These are phyloP conservation scores for Chondrosia reniformis DNA, from an alignment of 37 sponge, comb jelly and placozoan species.

Conservation along the genomic window DNA sequence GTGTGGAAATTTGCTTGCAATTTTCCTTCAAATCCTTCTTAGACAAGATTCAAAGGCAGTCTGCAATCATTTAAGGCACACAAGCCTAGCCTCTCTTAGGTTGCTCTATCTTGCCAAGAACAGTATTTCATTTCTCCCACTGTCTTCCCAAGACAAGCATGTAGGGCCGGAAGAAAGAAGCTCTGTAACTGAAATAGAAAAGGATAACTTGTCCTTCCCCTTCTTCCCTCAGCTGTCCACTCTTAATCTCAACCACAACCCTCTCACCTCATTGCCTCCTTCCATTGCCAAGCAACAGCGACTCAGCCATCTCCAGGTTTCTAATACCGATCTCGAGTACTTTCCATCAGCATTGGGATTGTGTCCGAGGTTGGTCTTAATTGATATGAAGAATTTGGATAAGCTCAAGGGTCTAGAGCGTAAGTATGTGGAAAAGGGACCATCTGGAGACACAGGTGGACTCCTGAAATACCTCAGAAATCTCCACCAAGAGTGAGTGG, in stretches of 20 bases:
- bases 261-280: slow-evolving; percentile 18
- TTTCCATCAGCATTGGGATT: slow-evolving; percentile 60
- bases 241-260: slow-evolving; percentile 46
- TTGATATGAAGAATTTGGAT: slow-evolving; percentile 44
- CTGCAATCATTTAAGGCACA: slow-evolving; percentile 44
- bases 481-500: slow-evolving; percentile 54
- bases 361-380: slow-evolving; percentile 21
- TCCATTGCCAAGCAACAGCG: slow-evolving; percentile 33
- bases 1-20: slow-evolving; percentile 3
- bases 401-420: slow-evolving; percentile 25
- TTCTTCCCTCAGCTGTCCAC: slow-evolving; percentile 53
- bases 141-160: background rate
- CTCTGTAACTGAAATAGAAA: background rate
- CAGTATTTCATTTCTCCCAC: slow-evolving; percentile 15
- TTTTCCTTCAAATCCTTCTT: background rate
- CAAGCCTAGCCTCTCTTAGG: slow-evolving; percentile 33
- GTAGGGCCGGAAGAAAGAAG: background rate
- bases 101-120: slow-evolving; percentile 50
- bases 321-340: slow-evolving; percentile 17
- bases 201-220: background rate
- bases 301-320: slow-evolving; percentile 51
- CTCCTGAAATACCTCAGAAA: slow-evolving; percentile 53
- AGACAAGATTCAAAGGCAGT: background rate
- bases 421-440: slow-evolving; percentile 10
- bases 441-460: slow-evolving; percentile 23